These are phyloP conservation scores for Sylvia borin DNA, from an alignment of 2,797 vertebrate genomes.

Conservation along the genomic window DNA sequence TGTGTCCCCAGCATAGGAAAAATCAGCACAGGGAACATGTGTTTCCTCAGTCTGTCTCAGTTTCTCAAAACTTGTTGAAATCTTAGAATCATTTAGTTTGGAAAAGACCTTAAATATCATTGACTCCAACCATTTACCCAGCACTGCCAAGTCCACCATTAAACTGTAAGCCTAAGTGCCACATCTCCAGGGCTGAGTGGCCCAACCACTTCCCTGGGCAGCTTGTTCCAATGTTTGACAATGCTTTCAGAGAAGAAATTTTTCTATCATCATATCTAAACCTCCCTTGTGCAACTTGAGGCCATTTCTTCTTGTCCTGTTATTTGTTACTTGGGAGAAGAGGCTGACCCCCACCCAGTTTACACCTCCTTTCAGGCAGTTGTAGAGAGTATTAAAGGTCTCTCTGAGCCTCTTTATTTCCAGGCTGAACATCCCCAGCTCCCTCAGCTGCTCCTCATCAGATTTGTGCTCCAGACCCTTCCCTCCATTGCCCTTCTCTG, in stretches of 20 bases:
- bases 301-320: neutral
- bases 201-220: neutral
- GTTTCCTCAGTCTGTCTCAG: neutral
- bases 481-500: neutral
- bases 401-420: neutral
- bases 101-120: neutral
- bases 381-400: no score
- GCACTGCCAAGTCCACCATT: neutral
- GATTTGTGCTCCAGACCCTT: neutral
- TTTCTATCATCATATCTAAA: neutral
- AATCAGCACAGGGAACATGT: neutral
- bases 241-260: neutral
- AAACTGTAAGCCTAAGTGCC: neutral
- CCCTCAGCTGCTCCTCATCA: neutral
- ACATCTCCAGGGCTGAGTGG: neutral
- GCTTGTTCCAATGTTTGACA: neutral
- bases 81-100: neutral
- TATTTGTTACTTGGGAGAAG: neutral
- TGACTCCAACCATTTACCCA: neutral
- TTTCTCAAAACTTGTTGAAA: neutral
- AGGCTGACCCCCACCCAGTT: no score
- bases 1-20: neutral
- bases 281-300: neutral
- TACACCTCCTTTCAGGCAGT: neutral
- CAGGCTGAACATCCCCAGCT: neutral